phyloP scores from a whole-genome alignment of 2,113 vertebrate genomes.

The Plectropomus leopardus region DNA sequence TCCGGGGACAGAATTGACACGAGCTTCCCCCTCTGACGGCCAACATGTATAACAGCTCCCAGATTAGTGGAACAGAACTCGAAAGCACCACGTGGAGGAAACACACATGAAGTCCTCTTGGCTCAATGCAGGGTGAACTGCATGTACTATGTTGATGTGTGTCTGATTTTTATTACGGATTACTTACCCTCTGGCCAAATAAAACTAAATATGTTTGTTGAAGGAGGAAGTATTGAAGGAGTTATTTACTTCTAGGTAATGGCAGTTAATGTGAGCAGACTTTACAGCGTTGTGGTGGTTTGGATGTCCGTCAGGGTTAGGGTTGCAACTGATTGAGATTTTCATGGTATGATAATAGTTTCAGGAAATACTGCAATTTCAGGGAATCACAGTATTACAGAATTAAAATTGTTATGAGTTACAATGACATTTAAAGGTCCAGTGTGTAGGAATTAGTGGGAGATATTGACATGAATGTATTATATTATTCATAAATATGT shows the following conservation, averaged over 20 bases:
- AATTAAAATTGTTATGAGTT: too few species aligned
- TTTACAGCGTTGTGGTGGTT: slow-evolving; percentile 5
- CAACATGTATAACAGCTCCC: slow-evolving; percentile 33
- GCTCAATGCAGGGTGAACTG: not conserved
- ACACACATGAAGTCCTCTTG: slow-evolving; percentile 26
- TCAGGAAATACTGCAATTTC: too few species aligned
- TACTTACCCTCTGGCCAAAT: slow-evolving; percentile 38
- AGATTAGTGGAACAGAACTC: slow-evolving; percentile 48
- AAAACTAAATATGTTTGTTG: slow-evolving; percentile 20
- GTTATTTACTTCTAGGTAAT: slow-evolving; percentile 15
- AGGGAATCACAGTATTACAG: too few species aligned
- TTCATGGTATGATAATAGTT: too few species aligned
- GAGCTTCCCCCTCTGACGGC: slow-evolving; percentile 43
- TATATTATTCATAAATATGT: too few species aligned
- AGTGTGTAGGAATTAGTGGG: too few species aligned
- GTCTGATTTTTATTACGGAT: slow-evolving; percentile 16
- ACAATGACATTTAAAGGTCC: too few species aligned
- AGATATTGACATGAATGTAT: too few species aligned
- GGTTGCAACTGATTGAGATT: too few species aligned
- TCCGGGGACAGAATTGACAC: slow-evolving; percentile 70
- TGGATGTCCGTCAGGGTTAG: too few species aligned
- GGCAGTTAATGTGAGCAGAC: not conserved
- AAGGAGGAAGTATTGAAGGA: slow-evolving; percentile 28
- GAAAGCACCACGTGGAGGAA: slow-evolving; percentile 20
- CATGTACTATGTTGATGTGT: slow-evolving; percentile 1